Base-by-base conservation (phyloP, 2,797 vertebrate genomes). In the Molossus alvarezi region DNA sequence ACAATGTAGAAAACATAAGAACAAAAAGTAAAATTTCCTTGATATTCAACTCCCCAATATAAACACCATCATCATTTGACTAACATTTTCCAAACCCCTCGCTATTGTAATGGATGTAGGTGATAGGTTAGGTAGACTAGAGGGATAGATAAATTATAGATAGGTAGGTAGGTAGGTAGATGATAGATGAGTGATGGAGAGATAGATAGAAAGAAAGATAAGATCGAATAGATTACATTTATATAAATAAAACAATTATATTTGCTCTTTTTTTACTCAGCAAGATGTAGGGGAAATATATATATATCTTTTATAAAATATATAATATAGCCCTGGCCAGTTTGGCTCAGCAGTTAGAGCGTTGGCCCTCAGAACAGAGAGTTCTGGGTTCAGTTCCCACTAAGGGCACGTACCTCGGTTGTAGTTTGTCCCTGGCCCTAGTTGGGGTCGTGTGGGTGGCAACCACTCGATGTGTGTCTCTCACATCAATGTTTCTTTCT, bases 11-110 rank as follows among this genome's bases (percentile, higher is more conserved):
- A 88, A 51, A 11, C 33, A 53, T 57, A 55, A 5, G 13, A 64
- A 77, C 82, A 88, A 88, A 94, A 76, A 83, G 65, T 23, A 10
- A 55, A 90, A 37, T 23, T 73, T 72, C 37, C 48, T 58, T 23
- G 17, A 88, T 69, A 89, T 58, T 58, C 53, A 20, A 33, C 27
- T 18, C 60, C 48, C 12, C 53, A 67, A 10, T 8, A 67, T 6
- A 81, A 82, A 53, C 20, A n/a, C 51, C 67, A 55, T 62, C 12
- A 64, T 57, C n/a, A 71, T 53, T 27, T 27, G 10, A 17, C 51
- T 37, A 77, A 82, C 45, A 41, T n/a, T 64, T 51, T 57, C 41
- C 57, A 72, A 83, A 29, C 10, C 12, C 10, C 29, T 86, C 23
- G 14, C 37, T 89, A 0, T 57, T 71, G 75, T 64, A 57, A 58